Conservation (phyloP, 2,797 vertebrate genomes). For the Discoglossus pictus region DNA sequence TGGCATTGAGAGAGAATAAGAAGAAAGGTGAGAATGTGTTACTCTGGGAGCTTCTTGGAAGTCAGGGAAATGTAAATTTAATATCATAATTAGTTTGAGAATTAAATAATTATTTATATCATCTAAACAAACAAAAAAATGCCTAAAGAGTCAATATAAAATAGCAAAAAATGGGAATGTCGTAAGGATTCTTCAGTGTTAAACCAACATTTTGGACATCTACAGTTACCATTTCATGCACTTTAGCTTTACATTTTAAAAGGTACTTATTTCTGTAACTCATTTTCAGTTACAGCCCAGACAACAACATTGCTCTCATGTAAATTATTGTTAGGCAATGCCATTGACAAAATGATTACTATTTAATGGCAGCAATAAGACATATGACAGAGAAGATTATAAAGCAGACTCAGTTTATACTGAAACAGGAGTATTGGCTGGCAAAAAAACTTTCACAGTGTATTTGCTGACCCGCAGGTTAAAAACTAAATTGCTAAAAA, state of each 20-base stretch:
- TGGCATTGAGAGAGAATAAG: too few relatives aligned
- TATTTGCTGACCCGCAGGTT: constrained; percentile 27
- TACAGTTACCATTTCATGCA: constrained; percentile 34
- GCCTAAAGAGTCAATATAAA: too few relatives aligned
- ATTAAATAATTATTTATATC: too few relatives aligned
- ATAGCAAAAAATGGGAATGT: too few relatives aligned
- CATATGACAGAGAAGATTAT: constrained; percentile 32
- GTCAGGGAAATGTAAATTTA: too few relatives aligned
- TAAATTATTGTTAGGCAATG: constrained; percentile 43
- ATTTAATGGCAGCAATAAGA: constrained; percentile 28
- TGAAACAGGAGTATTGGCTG: constrained; percentile 13
- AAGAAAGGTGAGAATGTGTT: too few relatives aligned
- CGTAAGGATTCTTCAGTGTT: constrained; percentile 18
- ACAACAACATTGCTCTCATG: constrained; percentile 28
- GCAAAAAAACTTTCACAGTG: constrained; percentile 5
- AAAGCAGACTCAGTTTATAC: constrained; percentile 20
- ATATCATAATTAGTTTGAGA: too few relatives aligned
- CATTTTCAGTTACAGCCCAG: constrained; percentile 12
- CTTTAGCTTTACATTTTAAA: constrained; percentile 49
- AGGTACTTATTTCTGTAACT: constrained; percentile 44
- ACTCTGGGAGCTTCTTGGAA: too few relatives aligned
- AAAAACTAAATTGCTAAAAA: too few relatives aligned
- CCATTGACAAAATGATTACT: constrained; percentile 49
- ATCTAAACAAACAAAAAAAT: too few relatives aligned
- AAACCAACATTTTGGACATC: constrained; percentile 32